Conservation (phyloP, 1,140 invertebrate species). For the Tribolium madens region DNA sequence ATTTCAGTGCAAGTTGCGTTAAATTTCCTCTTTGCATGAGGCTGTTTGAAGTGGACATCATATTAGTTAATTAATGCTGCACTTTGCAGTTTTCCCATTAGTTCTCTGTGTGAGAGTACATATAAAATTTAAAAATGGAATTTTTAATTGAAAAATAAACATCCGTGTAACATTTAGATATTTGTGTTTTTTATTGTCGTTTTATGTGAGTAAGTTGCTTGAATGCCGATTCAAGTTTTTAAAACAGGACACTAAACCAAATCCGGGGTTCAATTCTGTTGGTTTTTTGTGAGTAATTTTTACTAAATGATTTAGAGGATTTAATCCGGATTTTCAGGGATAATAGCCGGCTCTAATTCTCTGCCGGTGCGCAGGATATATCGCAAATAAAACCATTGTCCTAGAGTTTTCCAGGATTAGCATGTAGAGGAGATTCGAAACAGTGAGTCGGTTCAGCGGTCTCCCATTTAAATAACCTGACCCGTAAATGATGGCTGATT, state of each 20-base stretch:
- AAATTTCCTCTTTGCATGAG: no score
- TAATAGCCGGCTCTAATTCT: slow-evolving; percentile 50
- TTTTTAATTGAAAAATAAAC: neutral
- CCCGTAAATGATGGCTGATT: slow-evolving; percentile 47
- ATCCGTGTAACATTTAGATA: neutral
- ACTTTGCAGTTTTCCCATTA: neutral
- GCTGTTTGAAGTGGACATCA: no score
- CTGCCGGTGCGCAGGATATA: slow-evolving; percentile 43
- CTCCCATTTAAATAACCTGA: slow-evolving; percentile 45
- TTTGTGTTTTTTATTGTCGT: neutral
- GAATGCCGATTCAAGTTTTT: neutral
- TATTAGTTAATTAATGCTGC: neutral
- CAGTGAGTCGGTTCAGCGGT: slow-evolving; percentile 46
- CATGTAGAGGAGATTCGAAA: slow-evolving; percentile 51
- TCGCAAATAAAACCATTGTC: slow-evolving; percentile 54
- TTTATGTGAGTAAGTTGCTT: neutral
- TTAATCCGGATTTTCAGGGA: slow-evolving; percentile 45
- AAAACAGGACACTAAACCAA: neutral
- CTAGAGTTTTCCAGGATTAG: slow-evolving; percentile 53
- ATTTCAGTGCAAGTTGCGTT: no score
- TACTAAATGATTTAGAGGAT: slow-evolving; percentile 49
- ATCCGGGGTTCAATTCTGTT: neutral
- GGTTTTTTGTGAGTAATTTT: slow-evolving; percentile 40
- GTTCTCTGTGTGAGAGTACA: no score
- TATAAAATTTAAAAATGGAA: neutral